Conservation (phyloP, 2,113 vertebrate species). For the Chamaetylas fuelleborni region DNA sequence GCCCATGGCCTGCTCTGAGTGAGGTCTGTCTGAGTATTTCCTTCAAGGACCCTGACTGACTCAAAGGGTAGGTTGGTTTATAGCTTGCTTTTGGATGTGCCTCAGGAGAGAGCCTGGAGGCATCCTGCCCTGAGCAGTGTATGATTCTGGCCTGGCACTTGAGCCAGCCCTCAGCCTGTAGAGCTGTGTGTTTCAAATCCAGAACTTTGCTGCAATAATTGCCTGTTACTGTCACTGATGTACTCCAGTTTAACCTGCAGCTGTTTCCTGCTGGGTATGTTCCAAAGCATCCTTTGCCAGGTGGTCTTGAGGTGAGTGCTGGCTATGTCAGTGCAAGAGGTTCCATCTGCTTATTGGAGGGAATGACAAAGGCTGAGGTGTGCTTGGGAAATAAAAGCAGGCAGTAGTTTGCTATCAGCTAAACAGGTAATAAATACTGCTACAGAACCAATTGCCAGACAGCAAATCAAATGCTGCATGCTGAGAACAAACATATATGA, state of each 20-base stretch:
- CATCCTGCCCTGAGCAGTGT: background rate
- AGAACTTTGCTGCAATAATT: background rate
- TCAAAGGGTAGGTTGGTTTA: rapidly evolving
- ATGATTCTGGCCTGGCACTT: background rate
- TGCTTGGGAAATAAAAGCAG: slow-evolving; percentile 24
- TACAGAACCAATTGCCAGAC: slow-evolving; percentile 6
- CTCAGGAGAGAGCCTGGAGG: background rate
- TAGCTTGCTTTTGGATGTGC: background rate
- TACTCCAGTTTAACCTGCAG: background rate
- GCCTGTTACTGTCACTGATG: slow-evolving; percentile 4
- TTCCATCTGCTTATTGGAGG: background rate
- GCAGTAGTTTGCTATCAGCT: slow-evolving; percentile 5
- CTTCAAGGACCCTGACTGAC: background rate
- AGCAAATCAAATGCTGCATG: background rate
- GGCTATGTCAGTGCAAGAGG: background rate
- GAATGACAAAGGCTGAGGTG: background rate
- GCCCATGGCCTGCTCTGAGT: background rate
- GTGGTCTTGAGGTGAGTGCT: slow-evolving; percentile 18
- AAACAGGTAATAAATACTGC: slow-evolving; percentile 31
- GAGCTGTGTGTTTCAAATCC: background rate
- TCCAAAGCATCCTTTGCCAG: background rate
- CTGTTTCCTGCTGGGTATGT: background rate
- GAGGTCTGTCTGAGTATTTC: background rate
- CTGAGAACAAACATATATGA: slow-evolving; percentile 11
- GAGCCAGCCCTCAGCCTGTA: background rate